Evolutionary conservation across 2,797 vertebrate species (phyloP).

Genomic region (Myotis planiceps): DNA sequence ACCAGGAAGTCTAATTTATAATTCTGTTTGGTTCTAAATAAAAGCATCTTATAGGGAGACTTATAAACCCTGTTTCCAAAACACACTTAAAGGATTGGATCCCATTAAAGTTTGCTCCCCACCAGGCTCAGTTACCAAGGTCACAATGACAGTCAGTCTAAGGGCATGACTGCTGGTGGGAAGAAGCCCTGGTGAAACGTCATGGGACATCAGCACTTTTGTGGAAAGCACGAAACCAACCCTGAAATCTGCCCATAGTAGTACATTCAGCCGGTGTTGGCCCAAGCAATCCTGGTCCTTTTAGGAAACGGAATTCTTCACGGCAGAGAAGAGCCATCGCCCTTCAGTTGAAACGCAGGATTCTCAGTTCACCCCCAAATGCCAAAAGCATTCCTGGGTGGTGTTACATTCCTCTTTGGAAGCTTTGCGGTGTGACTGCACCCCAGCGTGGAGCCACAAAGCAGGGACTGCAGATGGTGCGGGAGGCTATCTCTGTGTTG

Average conservation of each 20-base stretch:
- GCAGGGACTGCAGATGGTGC: not conserved
- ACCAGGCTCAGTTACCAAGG: not conserved
- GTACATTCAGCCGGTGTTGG: not conserved
- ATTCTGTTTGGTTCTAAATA: conserved; percentile 27
- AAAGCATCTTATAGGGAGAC: not conserved
- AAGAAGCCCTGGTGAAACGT: not conserved
- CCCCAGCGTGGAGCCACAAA: conserved; percentile 1
- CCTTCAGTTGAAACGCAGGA: conserved; percentile 48
- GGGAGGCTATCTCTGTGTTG: conserved; percentile 17
- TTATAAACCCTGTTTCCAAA: conserved; percentile 15
- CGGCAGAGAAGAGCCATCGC: conserved; percentile 52
- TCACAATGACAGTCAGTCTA: not conserved
- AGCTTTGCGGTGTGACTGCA: not conserved
- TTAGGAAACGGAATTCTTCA: conserved; percentile 52
- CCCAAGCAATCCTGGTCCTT: conserved; percentile 3
- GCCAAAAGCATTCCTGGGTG: conserved; percentile 47
- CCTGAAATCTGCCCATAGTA: not conserved
- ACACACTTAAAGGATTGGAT: conserved; percentile 22
- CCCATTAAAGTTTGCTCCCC: not conserved
- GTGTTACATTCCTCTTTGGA: not conserved
- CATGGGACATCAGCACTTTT: not conserved
- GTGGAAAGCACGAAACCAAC: not conserved
- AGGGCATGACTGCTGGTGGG: not conserved
- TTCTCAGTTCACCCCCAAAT: conserved; percentile 36
- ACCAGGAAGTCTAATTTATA: not conserved